Percentiles rank a stretch among this genome's conserved stretches.
Evolutionary conservation across 2,797 vertebrate species (phyloP).

Genomic region (Ara ararauna): DNA sequence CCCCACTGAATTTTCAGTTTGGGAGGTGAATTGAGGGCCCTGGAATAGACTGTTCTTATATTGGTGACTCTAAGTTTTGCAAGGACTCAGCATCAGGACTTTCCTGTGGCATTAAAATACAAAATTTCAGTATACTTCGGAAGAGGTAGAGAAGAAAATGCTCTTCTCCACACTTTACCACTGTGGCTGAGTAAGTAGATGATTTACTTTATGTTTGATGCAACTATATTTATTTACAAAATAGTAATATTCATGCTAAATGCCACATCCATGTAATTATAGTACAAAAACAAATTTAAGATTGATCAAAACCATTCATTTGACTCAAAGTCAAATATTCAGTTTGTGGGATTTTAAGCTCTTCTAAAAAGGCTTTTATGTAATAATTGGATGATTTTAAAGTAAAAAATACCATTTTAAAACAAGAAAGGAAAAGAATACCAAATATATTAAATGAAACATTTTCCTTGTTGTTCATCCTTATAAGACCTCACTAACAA

Average conservation of each 20-base stretch:
- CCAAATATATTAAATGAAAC: background rate
- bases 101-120: background rate
- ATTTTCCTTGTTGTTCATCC: background rate
- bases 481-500: background rate
- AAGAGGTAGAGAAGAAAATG: background rate
- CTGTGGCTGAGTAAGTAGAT: background rate
- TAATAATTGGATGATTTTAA: background rate
- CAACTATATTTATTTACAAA: background rate
- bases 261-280: background rate
- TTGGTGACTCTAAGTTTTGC: background rate
- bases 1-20: background rate
- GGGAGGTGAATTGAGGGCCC: background rate
- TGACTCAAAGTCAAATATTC: background rate
- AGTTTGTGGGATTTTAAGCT: background rate
- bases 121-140: background rate
- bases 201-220: background rate
- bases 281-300: background rate
- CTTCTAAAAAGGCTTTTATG: background rate
- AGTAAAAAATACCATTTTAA: background rate
- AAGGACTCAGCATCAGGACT: background rate
- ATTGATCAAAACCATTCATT: background rate
- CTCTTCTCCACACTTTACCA: background rate
- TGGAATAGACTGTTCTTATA: background rate
- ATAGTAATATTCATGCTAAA: background rate
- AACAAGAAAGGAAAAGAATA: background rate